Percentiles rank a stretch among this genome's conserved stretches.
These are phyloP conservation scores for Tiaroga cobitis DNA, from an alignment of 2,797 vertebrate species.

Conservation along the genomic window DNA sequence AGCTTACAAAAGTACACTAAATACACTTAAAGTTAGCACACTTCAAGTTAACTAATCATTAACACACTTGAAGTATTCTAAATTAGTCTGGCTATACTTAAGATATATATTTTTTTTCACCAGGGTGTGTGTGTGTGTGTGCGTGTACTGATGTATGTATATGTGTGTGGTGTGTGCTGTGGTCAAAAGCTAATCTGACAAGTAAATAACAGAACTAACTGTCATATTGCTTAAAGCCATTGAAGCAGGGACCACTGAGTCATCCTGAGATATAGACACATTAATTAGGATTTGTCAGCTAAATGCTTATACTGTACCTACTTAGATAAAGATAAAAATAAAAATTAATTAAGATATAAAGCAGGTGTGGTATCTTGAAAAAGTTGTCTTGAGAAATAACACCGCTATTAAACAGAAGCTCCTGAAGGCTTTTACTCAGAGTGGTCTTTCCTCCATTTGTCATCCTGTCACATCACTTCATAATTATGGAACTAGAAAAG, in stretches of 20 bases:
- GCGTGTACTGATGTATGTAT: too few species aligned
- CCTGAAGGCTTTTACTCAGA: conserved; percentile 81
- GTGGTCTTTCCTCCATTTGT: conserved; percentile 95
- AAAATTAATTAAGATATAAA: too few species aligned
- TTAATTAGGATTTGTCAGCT: background rate
- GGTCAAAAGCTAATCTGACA: too few species aligned
- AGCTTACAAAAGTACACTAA: too few species aligned
- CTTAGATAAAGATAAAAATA: background rate
- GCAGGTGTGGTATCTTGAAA: conserved; percentile 85
- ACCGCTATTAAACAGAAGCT: conserved; percentile 83
- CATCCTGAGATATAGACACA: conserved; percentile 74
- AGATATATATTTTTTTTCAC: too few species aligned
- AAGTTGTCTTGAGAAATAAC: conserved; percentile 89
- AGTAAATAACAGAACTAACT: conserved; percentile 68
- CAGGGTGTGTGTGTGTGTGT: too few species aligned
- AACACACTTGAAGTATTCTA: too few species aligned
- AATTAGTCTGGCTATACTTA: too few species aligned
- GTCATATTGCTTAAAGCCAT: conserved; percentile 92
- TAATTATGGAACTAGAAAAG: too few species aligned
- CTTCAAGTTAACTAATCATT: too few species aligned
- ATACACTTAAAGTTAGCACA: too few species aligned
- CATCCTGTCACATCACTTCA: conserved; percentile 78
- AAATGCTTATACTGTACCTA: background rate
- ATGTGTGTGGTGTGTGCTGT: too few species aligned
- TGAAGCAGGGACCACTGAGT: conserved; percentile 81